Percentiles rank a stretch among this genome's conserved stretches.
These are phyloP conservation scores for Carapus acus DNA, from an alignment of 2,797 vertebrate species.

Conservation along the genomic window DNA sequence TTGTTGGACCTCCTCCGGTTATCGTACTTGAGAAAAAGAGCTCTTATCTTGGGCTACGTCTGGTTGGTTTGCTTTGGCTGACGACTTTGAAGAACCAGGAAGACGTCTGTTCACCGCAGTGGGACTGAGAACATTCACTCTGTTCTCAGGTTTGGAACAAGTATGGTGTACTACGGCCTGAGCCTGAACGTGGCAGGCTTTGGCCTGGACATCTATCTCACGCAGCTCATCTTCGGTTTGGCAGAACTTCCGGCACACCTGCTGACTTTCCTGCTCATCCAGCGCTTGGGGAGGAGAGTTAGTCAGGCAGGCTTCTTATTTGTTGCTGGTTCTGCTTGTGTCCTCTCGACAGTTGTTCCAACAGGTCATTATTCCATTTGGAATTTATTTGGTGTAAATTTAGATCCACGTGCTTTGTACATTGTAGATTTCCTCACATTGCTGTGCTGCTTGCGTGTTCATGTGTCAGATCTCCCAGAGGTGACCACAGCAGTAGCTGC, in stretches of 20 bases:
- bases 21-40: slow-evolving; percentile 63
- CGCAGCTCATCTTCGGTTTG: slow-evolving; percentile 76
- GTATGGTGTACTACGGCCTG: slow-evolving; percentile 77
- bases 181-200: slow-evolving; percentile 77
- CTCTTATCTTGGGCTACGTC: slow-evolving; percentile 59
- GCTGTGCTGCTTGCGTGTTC: no score
- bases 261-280: slow-evolving; percentile 57
- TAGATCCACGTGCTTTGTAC: no score
- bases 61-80: no score
- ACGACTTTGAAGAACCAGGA: no score
- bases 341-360: no score
- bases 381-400: no score
- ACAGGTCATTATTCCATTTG: no score
- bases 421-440: no score
- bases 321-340: no score
- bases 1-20: slow-evolving; percentile 71
- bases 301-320: no score
- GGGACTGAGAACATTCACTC: no score
- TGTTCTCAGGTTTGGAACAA: slow-evolving; percentile 73
- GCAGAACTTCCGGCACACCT: slow-evolving; percentile 72
- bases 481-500: slow-evolving; percentile 73
- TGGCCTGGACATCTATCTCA: slow-evolving; percentile 81
- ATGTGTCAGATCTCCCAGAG: slow-evolving; percentile 67
- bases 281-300: slow-evolving; percentile 72
- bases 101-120: no score